A percentile compares a stretch with the other conserved stretches of the same genome.
Evolutionary conservation across 92 coral and sea anemone genomes (phyloP).

Genomic region (Diadumene lineata): DNA sequence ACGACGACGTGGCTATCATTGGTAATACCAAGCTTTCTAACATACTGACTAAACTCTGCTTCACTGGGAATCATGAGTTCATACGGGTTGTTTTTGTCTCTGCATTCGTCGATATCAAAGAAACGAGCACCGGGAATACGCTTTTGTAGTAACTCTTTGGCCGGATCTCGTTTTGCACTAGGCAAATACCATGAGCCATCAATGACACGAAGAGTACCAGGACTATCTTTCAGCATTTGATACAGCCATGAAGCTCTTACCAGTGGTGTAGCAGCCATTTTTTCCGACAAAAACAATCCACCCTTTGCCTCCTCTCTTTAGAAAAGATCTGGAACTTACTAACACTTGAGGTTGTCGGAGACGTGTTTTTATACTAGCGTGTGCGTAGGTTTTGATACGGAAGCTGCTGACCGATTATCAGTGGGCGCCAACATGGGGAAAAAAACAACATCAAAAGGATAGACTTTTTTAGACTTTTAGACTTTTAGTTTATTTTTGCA

Average conservation of each 20-base stretch:
- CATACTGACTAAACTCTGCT: slow-evolving; percentile 74
- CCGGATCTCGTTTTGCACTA: slow-evolving; percentile 68
- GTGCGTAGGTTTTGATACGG: too few species aligned
- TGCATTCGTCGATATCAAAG: slow-evolving; percentile 87
- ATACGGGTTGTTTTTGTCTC: slow-evolving; percentile 64
- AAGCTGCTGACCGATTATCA: neutral
- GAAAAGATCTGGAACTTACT: too few species aligned
- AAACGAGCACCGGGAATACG: slow-evolving; percentile 87
- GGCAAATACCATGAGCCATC: slow-evolving; percentile 97
- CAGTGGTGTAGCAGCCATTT: slow-evolving; percentile 40
- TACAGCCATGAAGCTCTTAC: slow-evolving; percentile 71
- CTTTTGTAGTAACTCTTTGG: slow-evolving; percentile 60
- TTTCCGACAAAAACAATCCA: too few species aligned
- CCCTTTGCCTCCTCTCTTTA: neutral
- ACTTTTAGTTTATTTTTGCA: too few species aligned
- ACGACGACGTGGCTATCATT: slow-evolving; percentile 90
- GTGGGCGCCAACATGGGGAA: slow-evolving; percentile 77
- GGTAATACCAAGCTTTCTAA: slow-evolving; percentile 73
- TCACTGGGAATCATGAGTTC: slow-evolving; percentile 84
- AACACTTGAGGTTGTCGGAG: too few species aligned
- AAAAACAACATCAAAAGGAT: slow-evolving; percentile 98
- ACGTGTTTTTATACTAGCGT: neutral
- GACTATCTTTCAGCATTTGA: slow-evolving; percentile 58
- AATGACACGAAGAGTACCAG: slow-evolving; percentile 64
- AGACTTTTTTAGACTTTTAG: too few species aligned